phyloP scores from a whole-genome alignment of 2,113 vertebrate species.

The Pampusana beccarii region DNA sequence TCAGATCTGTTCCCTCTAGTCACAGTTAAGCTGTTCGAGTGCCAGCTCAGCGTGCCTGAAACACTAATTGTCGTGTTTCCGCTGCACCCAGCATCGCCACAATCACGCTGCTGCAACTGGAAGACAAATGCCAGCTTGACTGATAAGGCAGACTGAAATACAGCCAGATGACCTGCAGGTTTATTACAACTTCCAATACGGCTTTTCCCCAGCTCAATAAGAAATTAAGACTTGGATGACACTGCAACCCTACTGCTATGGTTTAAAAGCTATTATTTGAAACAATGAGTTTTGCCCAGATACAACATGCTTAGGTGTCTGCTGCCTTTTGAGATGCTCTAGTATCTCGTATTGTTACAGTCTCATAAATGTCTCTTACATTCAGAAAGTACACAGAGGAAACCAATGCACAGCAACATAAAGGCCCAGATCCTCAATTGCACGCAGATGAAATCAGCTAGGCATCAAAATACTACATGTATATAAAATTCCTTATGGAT shows the following conservation, averaged over 20 bases:
- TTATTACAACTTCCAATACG: neutral
- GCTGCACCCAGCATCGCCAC: slow-evolving; percentile 21
- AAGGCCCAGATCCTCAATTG: neutral
- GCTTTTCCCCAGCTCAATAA: neutral
- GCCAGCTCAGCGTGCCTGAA: slow-evolving; percentile 3
- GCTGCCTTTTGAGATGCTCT: neutral
- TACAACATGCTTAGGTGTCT: neutral
- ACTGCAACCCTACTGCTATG: neutral
- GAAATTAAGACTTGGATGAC: neutral
- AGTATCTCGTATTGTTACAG: neutral
- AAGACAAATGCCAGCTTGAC: neutral
- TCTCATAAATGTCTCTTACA: neutral
- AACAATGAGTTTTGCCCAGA: neutral
- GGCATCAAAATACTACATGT: rapidly evolving
- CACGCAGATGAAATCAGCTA: neutral
- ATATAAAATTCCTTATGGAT: neutral
- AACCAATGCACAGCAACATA: neutral
- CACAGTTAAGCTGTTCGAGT: neutral
- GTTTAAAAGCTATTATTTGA: neutral
- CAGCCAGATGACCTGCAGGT: neutral
- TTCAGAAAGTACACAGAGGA: neutral
- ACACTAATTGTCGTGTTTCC: neutral
- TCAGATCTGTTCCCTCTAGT: neutral
- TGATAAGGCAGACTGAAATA: neutral
- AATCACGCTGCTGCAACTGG: neutral